Evolutionary conservation across 2,888 invertebrate genomes (phyloP), one percentile per base, ranked within the genome.

Genomic region (Synergus laeviventris): DNA sequence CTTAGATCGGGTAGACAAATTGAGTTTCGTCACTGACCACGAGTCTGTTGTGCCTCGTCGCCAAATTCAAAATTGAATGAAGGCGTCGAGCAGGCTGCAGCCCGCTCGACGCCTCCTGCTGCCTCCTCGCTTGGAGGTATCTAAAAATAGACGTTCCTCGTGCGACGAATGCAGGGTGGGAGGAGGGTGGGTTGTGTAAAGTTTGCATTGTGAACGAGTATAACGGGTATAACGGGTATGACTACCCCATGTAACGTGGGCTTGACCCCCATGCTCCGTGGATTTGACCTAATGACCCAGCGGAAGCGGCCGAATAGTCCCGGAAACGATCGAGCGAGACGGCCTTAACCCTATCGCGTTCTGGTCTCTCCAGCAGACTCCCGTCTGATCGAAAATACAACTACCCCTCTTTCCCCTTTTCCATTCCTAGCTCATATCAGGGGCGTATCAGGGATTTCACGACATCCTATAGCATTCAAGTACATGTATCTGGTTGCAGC

Each of bases 241-340:
- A 81, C 81, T 75, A 78, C 74, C 77, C 85, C 78, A 81, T 81
- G 78, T 78, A 82, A 83, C 76, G 75, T 79, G 81, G 81, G 84
- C 81, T 85, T 86, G 86, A 84, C 84, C 87, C 86, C 86, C 87
- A 84, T 88, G 83, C 85, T 84, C 85, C 81, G 84, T 84, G 84
- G 86, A 88, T 90, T 88, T 90, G 90, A 90, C 90, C 90, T 88
- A 90, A 89, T 90, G 90, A 90, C 90, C 90, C 84, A 86, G 81
- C 90, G 90, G 79, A 83, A 81, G 74, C 64, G 73, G 38, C 84
- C 90, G 90, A 90, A 86, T 82, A 77, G 70, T 42, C 60, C 79
- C 90, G 90, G 86, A 88, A 88, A 84, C 81, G 75, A 56, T 82
- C 89, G 89, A 87, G 77, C 80, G 75, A 38, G 75, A 49, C 38